Conservation (phyloP, 2,888 invertebrate genomes). For the Thymelicus sylvestris region DNA sequence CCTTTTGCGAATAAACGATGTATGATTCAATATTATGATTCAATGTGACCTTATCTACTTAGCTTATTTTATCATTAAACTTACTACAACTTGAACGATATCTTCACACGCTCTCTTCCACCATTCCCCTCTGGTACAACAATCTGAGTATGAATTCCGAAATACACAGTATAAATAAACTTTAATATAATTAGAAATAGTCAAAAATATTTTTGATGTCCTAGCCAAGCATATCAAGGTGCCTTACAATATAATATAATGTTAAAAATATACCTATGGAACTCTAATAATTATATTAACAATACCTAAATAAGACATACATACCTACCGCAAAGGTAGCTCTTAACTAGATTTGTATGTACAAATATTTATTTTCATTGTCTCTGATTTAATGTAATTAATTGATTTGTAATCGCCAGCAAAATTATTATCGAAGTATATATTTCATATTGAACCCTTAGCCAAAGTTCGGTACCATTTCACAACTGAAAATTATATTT, state of each 20-base stretch:
- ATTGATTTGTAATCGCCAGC: not conserved
- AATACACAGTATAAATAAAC: conserved; percentile 1
- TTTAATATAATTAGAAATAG: conserved; percentile 1
- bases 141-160: not conserved
- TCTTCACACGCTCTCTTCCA: not conserved
- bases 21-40: too few species aligned
- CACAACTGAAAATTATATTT: not conserved
- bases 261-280: conserved; percentile 20
- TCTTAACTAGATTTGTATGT: not conserved
- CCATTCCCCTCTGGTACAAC: not conserved
- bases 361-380: not conserved
- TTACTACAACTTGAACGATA: not conserved
- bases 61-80: not conserved
- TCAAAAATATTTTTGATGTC: conserved; percentile 1
- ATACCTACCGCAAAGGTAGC: conserved; percentile 17
- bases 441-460: not conserved
- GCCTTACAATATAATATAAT: conserved; percentile 5
- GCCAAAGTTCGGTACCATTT: not conserved
- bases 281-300: conserved; percentile 14
- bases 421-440: not conserved
- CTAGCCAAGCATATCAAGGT: conserved; percentile 16
- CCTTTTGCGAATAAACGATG: too few species aligned
- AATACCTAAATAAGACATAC: conserved; percentile 26
- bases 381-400: not conserved
- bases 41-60: not conserved